A percentile compares a stretch with the other conserved stretches of the same genome.
Evolutionary conservation across 2,113 vertebrate species (phyloP).

Genomic region (Malaclemys terrapin): DNA sequence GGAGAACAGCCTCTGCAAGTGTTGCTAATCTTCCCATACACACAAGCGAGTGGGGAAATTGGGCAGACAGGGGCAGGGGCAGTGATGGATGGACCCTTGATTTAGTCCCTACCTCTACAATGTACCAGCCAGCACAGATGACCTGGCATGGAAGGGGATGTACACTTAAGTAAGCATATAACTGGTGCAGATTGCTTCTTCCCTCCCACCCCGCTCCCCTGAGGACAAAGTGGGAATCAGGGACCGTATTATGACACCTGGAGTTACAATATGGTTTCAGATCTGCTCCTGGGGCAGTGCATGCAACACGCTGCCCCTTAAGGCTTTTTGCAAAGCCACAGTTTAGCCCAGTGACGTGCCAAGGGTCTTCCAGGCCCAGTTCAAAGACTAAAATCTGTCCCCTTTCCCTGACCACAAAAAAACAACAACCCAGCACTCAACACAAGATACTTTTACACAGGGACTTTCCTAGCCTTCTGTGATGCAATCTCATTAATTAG

Average conservation of each 20-base stretch:
- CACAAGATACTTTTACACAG: background rate
- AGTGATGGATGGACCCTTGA: background rate
- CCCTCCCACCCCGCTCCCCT: background rate
- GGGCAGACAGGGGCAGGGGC: background rate
- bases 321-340: background rate
- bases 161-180: background rate
- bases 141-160: background rate
- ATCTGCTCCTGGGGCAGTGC: background rate
- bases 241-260: background rate
- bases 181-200: background rate
- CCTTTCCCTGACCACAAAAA: background rate
- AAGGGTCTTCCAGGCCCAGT: background rate
- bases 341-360: background rate
- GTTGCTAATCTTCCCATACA: fast-evolving
- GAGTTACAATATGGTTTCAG: background rate
- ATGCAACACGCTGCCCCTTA: background rate
- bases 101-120: background rate
- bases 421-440: background rate
- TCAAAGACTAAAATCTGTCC: background rate
- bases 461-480: background rate
- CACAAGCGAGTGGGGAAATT: fast-evolving
- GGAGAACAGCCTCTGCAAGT: background rate
- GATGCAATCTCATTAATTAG: background rate
- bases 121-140: fast-evolving
- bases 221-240: background rate